Base-by-base conservation (phyloP, 1,140 invertebrate genomes). In the Reticulitermes speratus region DNA sequence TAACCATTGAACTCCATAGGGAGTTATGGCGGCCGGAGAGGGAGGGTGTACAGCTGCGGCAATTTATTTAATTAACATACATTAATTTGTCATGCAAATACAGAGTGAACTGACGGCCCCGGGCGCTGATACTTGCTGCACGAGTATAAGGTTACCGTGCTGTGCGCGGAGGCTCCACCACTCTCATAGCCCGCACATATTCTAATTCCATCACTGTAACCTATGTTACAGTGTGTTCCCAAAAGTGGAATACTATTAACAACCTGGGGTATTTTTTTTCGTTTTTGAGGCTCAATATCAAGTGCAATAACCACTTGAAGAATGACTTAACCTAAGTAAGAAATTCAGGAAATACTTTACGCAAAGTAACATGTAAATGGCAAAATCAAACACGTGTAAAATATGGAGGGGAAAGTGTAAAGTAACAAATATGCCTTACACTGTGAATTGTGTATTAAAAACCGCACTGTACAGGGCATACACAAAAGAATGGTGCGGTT, bases 31-130 rank as follows among this genome's bases (percentile, higher is more conserved):
- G 7, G 7, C 2, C 2, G 65, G 25, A 21, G 52, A 55, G 52
- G 19, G 52, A 21, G 9, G 25, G 3, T 38, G n/a, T 30, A 75
- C 65, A 75, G 65, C 30, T 75, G 65, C n/a, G 25, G 25, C n/a
- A 75, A 75, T 75, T 75, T 75, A 75, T 75, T 75, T 30, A 75
- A 75, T 75, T 75, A 75, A 75, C 65, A 75, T 75, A 75, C 65
- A 75, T 75, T 75, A 75, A 75, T 75, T 75, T 75, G 65, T 75
- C 65, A 75, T 75, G 65, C 65, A 75, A 75, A 75, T 75, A 30
- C 25, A 75, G 65, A 75, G 65, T 75, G 65, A 75, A 25, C n/a
- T n/a, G 65, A 2, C 16, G 65, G 65, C n/a, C 25, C n/a, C 25
- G n/a, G 25, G 65, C 25, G 65, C n/a, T 75, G 65, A 75, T 30